Evolutionary conservation across 2,797 vertebrate species (phyloP), one percentile per base, ranked within the genome.

Genomic region (Tadarida brasiliensis): DNA sequence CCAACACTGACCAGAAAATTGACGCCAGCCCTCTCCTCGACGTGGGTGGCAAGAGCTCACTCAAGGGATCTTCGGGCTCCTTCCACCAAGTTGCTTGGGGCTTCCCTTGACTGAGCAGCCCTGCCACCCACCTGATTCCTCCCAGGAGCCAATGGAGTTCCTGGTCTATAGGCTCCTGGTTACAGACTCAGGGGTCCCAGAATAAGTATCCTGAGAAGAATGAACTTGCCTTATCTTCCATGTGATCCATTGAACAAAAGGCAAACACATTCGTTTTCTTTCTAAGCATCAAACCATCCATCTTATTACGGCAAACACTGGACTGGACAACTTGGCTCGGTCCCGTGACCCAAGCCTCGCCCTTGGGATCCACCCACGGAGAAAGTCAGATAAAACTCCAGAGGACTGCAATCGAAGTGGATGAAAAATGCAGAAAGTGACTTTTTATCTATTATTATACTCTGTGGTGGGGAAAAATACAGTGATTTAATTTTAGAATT

Each of bases 401-500:
- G 30, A 81, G 67, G 84, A 85, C 56, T 85, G 22, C 56, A 90
- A 73, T 80, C 61, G 80, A 86, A 86, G 20, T 76, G 56, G 63
- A 83, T 80, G 16, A 91, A 90, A 90, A 92, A 88, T 74, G 24
- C 14, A 82, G 44, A 95, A 94, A 96, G 63, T 54, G 8, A n/a
- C 39, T 94, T 91, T 47, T 56, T 78, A 26, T 84, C 22, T 71
- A 67, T 59, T 80, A 59, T 76, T 94, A 68, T 19, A 57, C 11
- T 35, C 16, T 71, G 54, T 56, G 70, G 70, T 81, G 20, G 51
- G 12, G 17, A 83, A 82, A 74, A 88, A 77, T 78, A 70, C 59
- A 33, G 47, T 86, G 26, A 94, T 93, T 92, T 96, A 78, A 92
- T 85, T 93, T 85, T 65, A n/a, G 47, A 87, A 77, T 4, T 87